Base-by-base conservation (phyloP, 1,140 invertebrate species). In the Trachymyrmex cornetzi region DNA sequence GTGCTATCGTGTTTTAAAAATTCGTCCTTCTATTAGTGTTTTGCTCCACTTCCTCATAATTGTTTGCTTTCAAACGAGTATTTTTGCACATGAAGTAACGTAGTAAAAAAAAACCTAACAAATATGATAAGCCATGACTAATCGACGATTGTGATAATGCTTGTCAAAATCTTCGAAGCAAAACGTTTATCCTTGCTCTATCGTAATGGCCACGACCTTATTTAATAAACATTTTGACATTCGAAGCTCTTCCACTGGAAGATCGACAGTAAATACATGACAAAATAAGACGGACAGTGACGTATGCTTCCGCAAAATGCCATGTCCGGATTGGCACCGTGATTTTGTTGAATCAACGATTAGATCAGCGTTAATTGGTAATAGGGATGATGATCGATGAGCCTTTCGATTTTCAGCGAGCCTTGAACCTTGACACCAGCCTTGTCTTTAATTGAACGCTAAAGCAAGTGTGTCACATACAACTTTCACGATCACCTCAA, bases 361-460 rank as follows among this genome's bases (percentile, higher is more conserved):
- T 75, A 66, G 48, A 89, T 89, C 80, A 74, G 44, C 74, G 57
- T 44, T 88, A 89, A 89, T 89, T 87, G 67, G 59, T 74, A 53
- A 89, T 80, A 79, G 53, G 30, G 85, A 90, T 87, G 82, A 71
- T 90, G 90, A 91, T 89, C 61, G 88, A 91, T 90, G 88, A 69
- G 19, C 77, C 85, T 88, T 86, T 88, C 90, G 77, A 82, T 88
- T 85, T 87, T 69, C 27, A 81, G 66, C 71, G 84, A n/a, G 59
- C 89, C 89, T 90, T 90, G 82, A 88, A 80, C 75, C 61, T 57
- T 77, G 69, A 48, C 69, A 64, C 22, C 61, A 44, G 48, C 12
- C 44, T 79, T 69, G 74, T 63, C 66, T 86, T 22, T 22, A 16
- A 69, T 50, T 24, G 9, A 64, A 55, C n/a, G 44, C 14, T 48